phyloP scores from a whole-genome alignment of 2,113 vertebrate genomes.

The Epinephelus fuscoguttatus region DNA sequence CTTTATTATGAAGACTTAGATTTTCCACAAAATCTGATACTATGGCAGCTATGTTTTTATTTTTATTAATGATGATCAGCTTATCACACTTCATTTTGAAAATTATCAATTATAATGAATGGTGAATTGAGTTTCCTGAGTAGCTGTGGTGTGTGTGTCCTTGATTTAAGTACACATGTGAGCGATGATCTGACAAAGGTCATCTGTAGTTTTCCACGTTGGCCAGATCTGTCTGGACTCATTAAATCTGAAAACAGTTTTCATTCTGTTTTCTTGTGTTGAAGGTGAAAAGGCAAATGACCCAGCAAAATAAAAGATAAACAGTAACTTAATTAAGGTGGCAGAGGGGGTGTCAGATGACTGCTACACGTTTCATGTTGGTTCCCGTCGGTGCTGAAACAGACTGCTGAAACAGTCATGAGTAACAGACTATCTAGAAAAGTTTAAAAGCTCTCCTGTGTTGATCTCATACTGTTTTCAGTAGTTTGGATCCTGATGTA shows the following conservation, averaged over 20 bases:
- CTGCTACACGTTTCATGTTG: background rate
- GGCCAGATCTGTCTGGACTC: background rate
- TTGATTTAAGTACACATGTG: slow-evolving; percentile 13
- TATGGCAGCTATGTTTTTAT: background rate
- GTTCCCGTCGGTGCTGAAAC: background rate
- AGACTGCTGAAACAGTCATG: too few species aligned
- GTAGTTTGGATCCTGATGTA: background rate
- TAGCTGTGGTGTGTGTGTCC: background rate
- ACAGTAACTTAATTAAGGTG: slow-evolving; percentile 40
- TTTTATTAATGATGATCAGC: background rate
- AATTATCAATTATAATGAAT: background rate
- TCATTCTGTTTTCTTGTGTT: slow-evolving; percentile 9
- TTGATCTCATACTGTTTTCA: background rate
- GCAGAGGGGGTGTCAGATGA: background rate
- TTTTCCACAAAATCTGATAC: background rate
- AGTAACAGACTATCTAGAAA: background rate
- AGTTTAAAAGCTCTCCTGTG: background rate
- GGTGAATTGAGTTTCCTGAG: background rate
- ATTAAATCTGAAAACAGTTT: background rate
- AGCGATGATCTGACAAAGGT: slow-evolving; percentile 15
- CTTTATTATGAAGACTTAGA: background rate
- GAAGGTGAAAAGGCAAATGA: slow-evolving; percentile 38
- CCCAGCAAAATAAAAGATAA: background rate
- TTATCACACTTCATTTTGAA: background rate
- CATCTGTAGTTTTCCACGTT: too few species aligned